These are phyloP conservation scores for Agrilus planipennis DNA, from an alignment of 1,140 invertebrate species.

Conservation along the genomic window DNA sequence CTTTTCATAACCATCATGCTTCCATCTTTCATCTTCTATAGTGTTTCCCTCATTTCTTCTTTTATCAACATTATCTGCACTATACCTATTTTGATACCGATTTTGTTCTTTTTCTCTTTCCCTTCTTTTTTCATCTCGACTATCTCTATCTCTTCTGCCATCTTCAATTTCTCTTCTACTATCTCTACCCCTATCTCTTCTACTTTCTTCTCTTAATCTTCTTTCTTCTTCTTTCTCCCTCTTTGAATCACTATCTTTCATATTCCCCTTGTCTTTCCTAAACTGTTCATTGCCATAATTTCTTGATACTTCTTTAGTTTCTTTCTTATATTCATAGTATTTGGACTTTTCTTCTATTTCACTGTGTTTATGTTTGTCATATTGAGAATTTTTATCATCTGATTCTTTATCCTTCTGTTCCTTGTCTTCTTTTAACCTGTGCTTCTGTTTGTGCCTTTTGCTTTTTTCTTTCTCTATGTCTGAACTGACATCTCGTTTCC, in stretches of 20 bases:
- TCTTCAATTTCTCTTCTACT: constrained; percentile 16
- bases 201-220: constrained; percentile 9
- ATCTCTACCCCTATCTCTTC: constrained; percentile 18
- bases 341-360: too few species aligned
- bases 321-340: too few species aligned
- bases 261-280: too few species aligned
- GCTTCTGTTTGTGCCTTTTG: too few species aligned
- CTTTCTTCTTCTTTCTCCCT: too few species aligned
- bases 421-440: too few species aligned
- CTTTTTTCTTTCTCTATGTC: too few species aligned
- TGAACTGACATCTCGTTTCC: too few species aligned
- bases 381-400: constrained; percentile 9
- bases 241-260: too few species aligned
- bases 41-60: constrained; percentile 8
- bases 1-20: constrained; percentile 11
- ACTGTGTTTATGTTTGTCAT: constrained; percentile 11
- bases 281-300: background rate
- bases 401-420: constrained; percentile 13
- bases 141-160: constrained; percentile 7
- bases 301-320: too few species aligned
- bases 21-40: constrained; percentile 8
- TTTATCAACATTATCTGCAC: too few species aligned
- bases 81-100: background rate
- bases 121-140: constrained; percentile 3
- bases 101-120: background rate